Base-by-base conservation (phyloP, 2,113 vertebrate genomes). In the Ceyx margarethae region DNA sequence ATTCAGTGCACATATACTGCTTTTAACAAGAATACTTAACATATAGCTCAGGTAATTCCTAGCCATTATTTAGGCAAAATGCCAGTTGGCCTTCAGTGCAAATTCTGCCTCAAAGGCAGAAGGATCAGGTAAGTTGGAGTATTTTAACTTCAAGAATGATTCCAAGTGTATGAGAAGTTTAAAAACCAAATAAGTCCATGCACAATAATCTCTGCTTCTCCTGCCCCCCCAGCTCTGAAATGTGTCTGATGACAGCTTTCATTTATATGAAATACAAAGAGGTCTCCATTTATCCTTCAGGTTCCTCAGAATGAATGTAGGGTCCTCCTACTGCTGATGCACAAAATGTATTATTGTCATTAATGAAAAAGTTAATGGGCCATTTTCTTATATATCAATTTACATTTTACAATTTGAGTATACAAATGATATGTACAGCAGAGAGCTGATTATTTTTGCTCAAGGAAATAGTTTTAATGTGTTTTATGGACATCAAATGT, bases 331-430 rank as follows among this genome's bases (percentile, higher is more conserved):
- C 98, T 97, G 98, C 98, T 98, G 98, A 98, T 98, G 97, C 98
- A 98, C 97, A 98, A 98, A 99, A 99, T 98, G 98, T 98, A 98
- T 99, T 99, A 98, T 98, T 98, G 98, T 98, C 99, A 99, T 99
- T 99, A 99, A 99, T 99, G 99, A 99, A 99, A 99, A 99, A 99
- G 99, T 99, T 99, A 99, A 99, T 99, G 99, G 99, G 98, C 98
- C 99, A 99, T 99, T 99, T 99, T 99, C 98, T 98, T 99, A 99
- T 98, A 98, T 99, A 99, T 99, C 99, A 99, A 99, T 99, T 99
- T 99, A 99, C 98, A 99, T 99, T 99, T 98, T 98, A 99, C 98
- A 99, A 98, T 99, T 98, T 98, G 98, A 98, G 98, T 97, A 98
- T 98, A 98, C 98, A 99, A 99, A 99, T 99, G 98, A 99, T 99